Percentiles rank a stretch among this genome's conserved stretches.
Evolutionary conservation across 2,888 invertebrate species (phyloP).

Genomic region (Chaitophorus viminalis): DNA sequence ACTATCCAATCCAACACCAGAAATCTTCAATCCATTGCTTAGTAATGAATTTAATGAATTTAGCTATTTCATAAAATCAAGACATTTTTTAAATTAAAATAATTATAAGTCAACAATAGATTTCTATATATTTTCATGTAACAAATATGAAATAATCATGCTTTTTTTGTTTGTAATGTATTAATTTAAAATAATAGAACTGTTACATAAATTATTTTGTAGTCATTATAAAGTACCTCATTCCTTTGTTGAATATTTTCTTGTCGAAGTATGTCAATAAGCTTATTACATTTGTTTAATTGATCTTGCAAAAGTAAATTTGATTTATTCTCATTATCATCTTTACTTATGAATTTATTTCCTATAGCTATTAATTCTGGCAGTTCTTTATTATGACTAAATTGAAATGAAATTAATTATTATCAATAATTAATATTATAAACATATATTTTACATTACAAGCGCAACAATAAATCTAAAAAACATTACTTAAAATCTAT

Average conservation of each 20-base stretch:
- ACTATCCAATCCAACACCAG: conserved; percentile 36
- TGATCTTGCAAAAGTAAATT: conserved; percentile 46
- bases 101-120: background rate
- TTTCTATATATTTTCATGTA: background rate
- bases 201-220: background rate
- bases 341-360: conserved; percentile 43
- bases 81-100: background rate
- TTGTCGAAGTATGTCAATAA: conserved; percentile 32
- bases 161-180: background rate
- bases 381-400: conserved; percentile 32
- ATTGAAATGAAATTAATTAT: background rate
- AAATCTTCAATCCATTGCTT: conserved; percentile 24
- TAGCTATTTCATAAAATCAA: conserved; percentile 27
- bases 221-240: conserved; percentile 7
- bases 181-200: too few relatives aligned
- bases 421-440: background rate
- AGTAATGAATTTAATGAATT: conserved; percentile 42
- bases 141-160: background rate
- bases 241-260: conserved; percentile 52
- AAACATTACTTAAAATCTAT: too few relatives aligned
- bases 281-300: conserved; percentile 42
- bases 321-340: conserved; percentile 47
- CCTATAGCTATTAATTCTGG: conserved; percentile 42
- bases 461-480: too few relatives aligned
- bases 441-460: too few relatives aligned